Conservation (phyloP, 1,140 invertebrate genomes). For the Hylaeus volcanicus region DNA sequence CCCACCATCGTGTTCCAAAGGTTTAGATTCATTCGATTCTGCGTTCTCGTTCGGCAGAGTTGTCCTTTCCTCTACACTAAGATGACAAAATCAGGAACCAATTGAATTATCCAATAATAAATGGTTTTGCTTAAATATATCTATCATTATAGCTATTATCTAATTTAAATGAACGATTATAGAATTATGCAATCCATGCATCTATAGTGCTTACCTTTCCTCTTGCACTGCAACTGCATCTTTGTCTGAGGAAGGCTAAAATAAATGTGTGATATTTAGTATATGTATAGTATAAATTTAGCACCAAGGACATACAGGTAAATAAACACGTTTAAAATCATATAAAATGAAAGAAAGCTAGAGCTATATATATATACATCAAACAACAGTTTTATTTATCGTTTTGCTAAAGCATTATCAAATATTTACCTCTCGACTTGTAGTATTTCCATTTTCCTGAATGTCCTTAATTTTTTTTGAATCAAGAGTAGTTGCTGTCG, state of each 20-base stretch:
- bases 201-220: constrained; percentile 72
- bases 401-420: background rate
- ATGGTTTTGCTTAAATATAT: background rate
- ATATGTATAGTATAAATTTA: constrained; percentile 42
- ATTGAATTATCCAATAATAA: background rate
- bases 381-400: background rate
- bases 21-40: constrained; percentile 64
- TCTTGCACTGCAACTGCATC: constrained; percentile 68
- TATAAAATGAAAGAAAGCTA: constrained; percentile 3
- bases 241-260: constrained; percentile 79
- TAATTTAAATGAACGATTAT: constrained; percentile 36
- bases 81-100: constrained; percentile 2
- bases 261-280: constrained; percentile 58
- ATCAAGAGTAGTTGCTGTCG: constrained; percentile 78
- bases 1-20: constrained; percentile 68
- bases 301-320: constrained; percentile 36
- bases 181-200: constrained; percentile 46
- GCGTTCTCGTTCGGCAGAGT: constrained; percentile 60
- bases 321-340: constrained; percentile 32
- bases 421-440: constrained; percentile 79
- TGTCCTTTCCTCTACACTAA: constrained; percentile 69
- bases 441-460: constrained; percentile 79
- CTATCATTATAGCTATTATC: constrained; percentile 11
- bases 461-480: constrained; percentile 73
- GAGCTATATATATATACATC: constrained; percentile 6